A percentile compares a stretch with the other conserved stretches of the same genome.
Evolutionary conservation across 2,888 invertebrate species (phyloP).

Genomic region (Acanthoscelides obtectus): DNA sequence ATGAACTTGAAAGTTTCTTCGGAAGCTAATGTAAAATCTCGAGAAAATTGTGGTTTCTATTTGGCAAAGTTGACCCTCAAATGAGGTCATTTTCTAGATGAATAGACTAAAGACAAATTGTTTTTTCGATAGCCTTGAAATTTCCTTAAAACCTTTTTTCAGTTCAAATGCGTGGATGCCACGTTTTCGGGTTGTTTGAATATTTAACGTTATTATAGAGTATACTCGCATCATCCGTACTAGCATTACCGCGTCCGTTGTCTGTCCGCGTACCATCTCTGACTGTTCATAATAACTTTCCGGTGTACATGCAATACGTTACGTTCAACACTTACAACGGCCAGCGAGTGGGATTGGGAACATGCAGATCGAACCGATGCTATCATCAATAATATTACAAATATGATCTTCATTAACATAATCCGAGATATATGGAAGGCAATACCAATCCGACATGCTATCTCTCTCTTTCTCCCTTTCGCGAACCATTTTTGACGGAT

Average conservation of each 20-base stretch:
- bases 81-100: too few relatives aligned
- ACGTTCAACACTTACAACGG: slow-evolving; percentile 23
- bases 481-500: neutral
- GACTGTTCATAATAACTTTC: slow-evolving; percentile 5
- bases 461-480: neutral
- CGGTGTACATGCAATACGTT: slow-evolving; percentile 2
- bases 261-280: neutral
- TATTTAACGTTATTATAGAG: too few relatives aligned
- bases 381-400: slow-evolving; percentile 37
- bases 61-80: too few relatives aligned
- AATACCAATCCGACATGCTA: neutral
- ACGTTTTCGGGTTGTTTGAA: too few relatives aligned
- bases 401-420: slow-evolving; percentile 27
- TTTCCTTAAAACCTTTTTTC: too few relatives aligned
- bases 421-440: slow-evolving; percentile 8
- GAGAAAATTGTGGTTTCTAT: too few relatives aligned
- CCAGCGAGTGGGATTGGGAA: slow-evolving; percentile 36
- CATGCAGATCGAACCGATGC: slow-evolving; percentile 33
- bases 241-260: neutral
- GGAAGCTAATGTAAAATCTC: too few relatives aligned
- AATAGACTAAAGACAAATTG: too few relatives aligned
- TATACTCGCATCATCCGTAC: neutral
- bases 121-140: too few relatives aligned
- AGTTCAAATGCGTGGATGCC: too few relatives aligned
- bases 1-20: too few relatives aligned